Conservation (phyloP, 2,888 invertebrate genomes). For the Sialis fuliginosa region DNA sequence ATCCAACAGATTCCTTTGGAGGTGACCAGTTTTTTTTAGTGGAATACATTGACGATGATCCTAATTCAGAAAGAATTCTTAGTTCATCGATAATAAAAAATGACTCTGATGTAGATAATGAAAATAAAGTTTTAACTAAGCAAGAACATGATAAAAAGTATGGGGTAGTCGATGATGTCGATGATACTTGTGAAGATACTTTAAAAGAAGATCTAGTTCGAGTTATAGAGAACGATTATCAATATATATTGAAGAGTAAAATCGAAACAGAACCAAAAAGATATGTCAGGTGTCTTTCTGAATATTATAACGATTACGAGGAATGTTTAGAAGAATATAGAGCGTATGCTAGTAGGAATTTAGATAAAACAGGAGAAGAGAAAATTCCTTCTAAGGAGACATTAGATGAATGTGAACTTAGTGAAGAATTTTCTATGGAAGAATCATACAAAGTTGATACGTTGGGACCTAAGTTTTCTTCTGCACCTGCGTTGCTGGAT, state of each 20-base stretch:
- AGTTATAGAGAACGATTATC: neutral
- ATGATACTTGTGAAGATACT: neutral
- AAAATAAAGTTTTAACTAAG: neutral
- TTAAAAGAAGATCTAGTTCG: neutral
- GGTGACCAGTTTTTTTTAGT: slow-evolving; percentile 25
- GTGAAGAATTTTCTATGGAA: slow-evolving; percentile 22
- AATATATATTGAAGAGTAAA: neutral
- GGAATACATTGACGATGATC: slow-evolving; percentile 16
- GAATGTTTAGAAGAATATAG: slow-evolving; percentile 37
- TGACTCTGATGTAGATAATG: neutral
- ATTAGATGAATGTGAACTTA: slow-evolving; percentile 17
- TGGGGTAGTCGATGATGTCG: neutral
- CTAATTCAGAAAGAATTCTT: slow-evolving; percentile 14
- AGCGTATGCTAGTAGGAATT: slow-evolving; percentile 12
- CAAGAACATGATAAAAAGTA: neutral
- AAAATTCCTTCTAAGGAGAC: too few relatives aligned
- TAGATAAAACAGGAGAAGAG: neutral
- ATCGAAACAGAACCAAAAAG: slow-evolving; percentile 5
- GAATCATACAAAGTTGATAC: slow-evolving; percentile 19
- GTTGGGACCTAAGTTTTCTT: slow-evolving; percentile 30
- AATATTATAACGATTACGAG: slow-evolving; percentile 45
- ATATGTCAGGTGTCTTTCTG: slow-evolving; percentile 24
- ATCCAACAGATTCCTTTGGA: slow-evolving; percentile 13
- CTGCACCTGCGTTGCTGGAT: slow-evolving; percentile 32
- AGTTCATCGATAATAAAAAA: slow-evolving; percentile 18